Evolutionary conservation across 1,140 invertebrate genomes (phyloP).

Genomic region (Dendrolimus kikuchii): DNA sequence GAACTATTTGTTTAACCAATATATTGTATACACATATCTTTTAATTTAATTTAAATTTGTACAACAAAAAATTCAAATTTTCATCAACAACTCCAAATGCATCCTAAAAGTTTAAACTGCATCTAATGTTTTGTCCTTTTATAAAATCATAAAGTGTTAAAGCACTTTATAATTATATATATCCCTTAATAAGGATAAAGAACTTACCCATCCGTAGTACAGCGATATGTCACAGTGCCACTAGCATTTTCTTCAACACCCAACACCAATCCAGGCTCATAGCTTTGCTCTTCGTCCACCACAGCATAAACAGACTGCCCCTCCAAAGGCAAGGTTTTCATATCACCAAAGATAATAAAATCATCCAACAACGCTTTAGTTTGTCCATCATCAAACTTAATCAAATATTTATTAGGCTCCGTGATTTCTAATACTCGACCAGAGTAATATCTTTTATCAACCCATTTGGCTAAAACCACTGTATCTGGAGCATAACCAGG

Average conservation of each 20-base stretch:
- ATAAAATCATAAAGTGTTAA: no score
- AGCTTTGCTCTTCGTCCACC: conserved; percentile 66
- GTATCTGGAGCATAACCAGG: conserved; percentile 61
- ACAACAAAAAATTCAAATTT: no score
- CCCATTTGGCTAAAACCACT: conserved; percentile 76
- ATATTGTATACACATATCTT: no score
- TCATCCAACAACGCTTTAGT: conserved; percentile 73
- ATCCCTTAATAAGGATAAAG: neutral
- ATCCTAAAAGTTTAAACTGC: no score
- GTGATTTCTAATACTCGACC: conserved; percentile 70
- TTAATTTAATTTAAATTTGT: no score
- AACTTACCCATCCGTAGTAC: conserved; percentile 65
- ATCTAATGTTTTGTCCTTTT: no score
- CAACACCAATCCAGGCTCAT: conserved; percentile 62
- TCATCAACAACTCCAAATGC: no score
- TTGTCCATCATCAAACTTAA: conserved; percentile 75
- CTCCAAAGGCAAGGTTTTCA: conserved; percentile 59
- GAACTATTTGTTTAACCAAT: no score
- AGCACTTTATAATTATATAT: no score
- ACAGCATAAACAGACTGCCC: conserved; percentile 67
- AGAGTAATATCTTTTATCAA: conserved; percentile 76
- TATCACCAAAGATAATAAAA: conserved; percentile 73
- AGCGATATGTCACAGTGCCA: conserved; percentile 62
- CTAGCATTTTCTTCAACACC: conserved; percentile 54
- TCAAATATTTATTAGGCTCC: conserved; percentile 73